Conservation (phyloP, 2,113 vertebrate species). For the Anser cygnoides region DNA sequence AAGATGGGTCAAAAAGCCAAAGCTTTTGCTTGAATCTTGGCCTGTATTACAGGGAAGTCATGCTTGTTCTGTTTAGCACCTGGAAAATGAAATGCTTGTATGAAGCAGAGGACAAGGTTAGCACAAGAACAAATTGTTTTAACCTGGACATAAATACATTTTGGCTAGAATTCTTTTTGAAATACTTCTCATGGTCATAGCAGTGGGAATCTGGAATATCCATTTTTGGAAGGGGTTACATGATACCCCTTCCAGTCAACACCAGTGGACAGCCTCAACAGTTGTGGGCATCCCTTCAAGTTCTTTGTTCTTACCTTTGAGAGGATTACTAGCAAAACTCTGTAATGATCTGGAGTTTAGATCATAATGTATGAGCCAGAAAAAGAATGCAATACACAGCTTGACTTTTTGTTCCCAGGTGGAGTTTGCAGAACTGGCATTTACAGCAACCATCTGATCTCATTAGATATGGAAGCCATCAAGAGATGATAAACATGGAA, state of each 20-base stretch:
- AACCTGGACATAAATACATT: neutral
- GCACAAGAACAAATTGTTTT: conserved; percentile 12
- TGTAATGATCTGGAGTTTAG: neutral
- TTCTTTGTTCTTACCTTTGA: neutral
- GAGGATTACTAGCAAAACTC: neutral
- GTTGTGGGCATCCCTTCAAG: neutral
- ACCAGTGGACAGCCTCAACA: neutral
- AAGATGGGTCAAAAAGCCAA: conserved; percentile 8
- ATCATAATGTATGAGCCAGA: neutral
- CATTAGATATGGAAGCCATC: conserved; percentile 6
- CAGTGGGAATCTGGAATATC: conserved; percentile 17
- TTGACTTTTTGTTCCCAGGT: neutral
- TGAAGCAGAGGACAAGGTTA: neutral
- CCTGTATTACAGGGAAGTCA: neutral
- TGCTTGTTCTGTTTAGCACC: neutral
- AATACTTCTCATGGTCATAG: neutral
- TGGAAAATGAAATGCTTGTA: conserved; percentile 13
- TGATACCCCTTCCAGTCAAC: neutral
- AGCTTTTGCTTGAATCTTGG: neutral
- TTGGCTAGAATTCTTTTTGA: neutral
- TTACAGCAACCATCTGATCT: conserved; percentile 12
- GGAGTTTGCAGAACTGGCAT: neutral
- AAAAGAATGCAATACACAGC: neutral
- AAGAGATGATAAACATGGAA: neutral
- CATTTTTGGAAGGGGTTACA: neutral